A percentile compares a stretch with the other conserved stretches of the same genome.
Conservation (phyloP, 2,113 vertebrate species). For the Psilopsiagon aymara region DNA sequence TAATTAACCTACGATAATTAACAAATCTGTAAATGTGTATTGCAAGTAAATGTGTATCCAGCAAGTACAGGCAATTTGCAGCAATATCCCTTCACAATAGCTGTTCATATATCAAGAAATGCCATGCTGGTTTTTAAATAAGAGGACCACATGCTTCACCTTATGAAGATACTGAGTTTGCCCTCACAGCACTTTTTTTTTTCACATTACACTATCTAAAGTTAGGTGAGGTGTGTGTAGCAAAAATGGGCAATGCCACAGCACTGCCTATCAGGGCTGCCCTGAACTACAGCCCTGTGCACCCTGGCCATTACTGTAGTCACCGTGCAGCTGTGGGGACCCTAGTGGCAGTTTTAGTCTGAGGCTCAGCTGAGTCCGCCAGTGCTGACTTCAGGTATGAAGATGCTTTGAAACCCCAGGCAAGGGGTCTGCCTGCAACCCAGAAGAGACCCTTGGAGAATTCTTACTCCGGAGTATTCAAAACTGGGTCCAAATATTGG, state of each 20-base stretch:
- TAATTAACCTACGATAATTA: neutral
- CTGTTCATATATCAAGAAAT: neutral
- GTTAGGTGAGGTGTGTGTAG: neutral
- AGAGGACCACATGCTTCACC: neutral
- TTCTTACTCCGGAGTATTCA: neutral
- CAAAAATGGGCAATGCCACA: neutral
- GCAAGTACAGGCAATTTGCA: neutral
- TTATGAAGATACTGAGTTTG: neutral
- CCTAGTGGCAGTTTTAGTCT: neutral
- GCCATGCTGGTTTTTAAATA: neutral
- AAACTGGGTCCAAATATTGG: neutral
- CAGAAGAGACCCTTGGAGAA: neutral
- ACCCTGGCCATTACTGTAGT: accelerated
- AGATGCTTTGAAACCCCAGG: neutral
- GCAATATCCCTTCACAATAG: neutral
- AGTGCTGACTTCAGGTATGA: neutral
- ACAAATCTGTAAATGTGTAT: neutral
- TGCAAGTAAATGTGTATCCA: neutral
- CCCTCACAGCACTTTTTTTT: neutral
- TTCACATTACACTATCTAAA: neutral
- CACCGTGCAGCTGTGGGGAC: neutral
- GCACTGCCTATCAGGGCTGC: neutral
- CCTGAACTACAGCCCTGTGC: neutral
- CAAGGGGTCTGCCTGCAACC: neutral
- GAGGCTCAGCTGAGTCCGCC: neutral